Evolutionary conservation across 1,140 invertebrate genomes (phyloP).

Genomic region (Phymastichus coffea): DNA sequence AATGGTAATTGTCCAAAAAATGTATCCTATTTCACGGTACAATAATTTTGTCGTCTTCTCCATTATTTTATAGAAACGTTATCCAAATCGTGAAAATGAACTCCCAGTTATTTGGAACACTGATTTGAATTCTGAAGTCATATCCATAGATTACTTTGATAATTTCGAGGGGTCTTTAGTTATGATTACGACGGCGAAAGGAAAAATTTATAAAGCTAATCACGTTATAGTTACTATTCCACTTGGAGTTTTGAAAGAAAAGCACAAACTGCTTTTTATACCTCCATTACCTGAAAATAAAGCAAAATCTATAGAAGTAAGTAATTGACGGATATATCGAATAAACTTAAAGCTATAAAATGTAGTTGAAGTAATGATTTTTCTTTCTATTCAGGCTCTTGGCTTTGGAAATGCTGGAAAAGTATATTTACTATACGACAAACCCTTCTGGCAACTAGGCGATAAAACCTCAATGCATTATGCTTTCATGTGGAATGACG

Average conservation of each 20-base stretch:
- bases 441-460: slow-evolving; percentile 60
- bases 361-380: neutral
- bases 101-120: slow-evolving; percentile 44
- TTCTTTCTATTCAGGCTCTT: slow-evolving; percentile 43
- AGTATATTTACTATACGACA: slow-evolving; percentile 69
- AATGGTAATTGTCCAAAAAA: slow-evolving; percentile 58
- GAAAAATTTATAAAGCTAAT: slow-evolving; percentile 60
- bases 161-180: slow-evolving; percentile 33
- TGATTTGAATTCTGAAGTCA: slow-evolving; percentile 42
- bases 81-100: slow-evolving; percentile 37
- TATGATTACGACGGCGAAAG: slow-evolving; percentile 61
- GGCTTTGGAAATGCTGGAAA: slow-evolving; percentile 64
- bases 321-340: neutral
- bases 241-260: slow-evolving; percentile 69
- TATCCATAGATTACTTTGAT: slow-evolving; percentile 26
- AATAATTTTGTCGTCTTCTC: neutral
- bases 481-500: slow-evolving; percentile 56
- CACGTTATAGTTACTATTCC: slow-evolving; percentile 70
- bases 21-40: neutral
- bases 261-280: slow-evolving; percentile 60
- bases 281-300: slow-evolving; percentile 64
- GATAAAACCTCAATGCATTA: slow-evolving; percentile 51
- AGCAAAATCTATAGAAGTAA: slow-evolving; percentile 60
- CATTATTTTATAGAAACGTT: slow-evolving; percentile 44
- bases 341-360: too few species aligned